Evolutionary conservation across 2,797 vertebrate genomes (phyloP), one percentile per base, ranked within the genome.

Genomic region (Cetoscarus ocellatus): DNA sequence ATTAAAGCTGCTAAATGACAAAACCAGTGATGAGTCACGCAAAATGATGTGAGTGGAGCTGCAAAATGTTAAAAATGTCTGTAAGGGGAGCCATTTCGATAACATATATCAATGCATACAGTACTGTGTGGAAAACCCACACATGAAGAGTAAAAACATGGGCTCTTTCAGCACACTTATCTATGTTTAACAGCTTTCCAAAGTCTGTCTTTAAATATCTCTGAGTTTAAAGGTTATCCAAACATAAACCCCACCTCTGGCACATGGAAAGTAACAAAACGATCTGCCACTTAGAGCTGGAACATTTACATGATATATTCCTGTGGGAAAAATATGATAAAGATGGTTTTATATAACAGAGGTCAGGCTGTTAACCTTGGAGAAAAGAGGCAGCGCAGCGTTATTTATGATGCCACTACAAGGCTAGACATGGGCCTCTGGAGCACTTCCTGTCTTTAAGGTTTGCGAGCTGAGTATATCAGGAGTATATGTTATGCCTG

Each of bases 201-300:
- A 19, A 19, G 17, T 55, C 43, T 14, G 40, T 8, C 63, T 55
- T 35, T 49, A 18, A 42, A 14, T 34, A 67, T 35, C 14, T 59
- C 60, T 6, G 50, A 66, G 61, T 14, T 74, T 36, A 55, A 65
- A 74, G 74, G 62, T 77, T 62, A 79, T 81, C 75, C 61, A 83
- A 87, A 84, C 79, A 81, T 44, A 17, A 61, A 17, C 34, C 6
- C 43, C 13, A 43, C 69, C 43, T 58, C 27, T 12, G 35, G 57
- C 27, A 64, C 15, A 75, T 70, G 61, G 67, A 67, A 56, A 70
- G 27, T 71, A 17, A 57, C 58, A 47, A 42, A 73, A 55, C 15
- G 40, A 18, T 49, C 56, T 27, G 56, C 57, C 45, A 35, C 56
- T 79, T 59, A 10, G 67, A 65, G 19, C 36, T 19, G 8, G 19